phyloP scores from a whole-genome alignment of 2,888 invertebrate genomes.

The Ectemnius lituratus region DNA sequence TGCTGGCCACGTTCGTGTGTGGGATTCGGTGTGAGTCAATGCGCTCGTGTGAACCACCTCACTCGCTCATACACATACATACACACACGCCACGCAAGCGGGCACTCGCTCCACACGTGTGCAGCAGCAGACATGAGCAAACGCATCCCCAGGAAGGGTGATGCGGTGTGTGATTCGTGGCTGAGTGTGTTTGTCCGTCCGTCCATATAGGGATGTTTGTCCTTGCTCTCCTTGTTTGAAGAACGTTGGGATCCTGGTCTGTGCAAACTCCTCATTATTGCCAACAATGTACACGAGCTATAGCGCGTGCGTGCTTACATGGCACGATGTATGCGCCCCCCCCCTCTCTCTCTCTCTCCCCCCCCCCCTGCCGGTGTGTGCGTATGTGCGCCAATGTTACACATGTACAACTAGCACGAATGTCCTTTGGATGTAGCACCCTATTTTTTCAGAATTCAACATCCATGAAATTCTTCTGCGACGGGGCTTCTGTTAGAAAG shows the following conservation, averaged over 20 bases:
- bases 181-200: conserved; percentile 71
- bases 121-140: conserved; percentile 30
- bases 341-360: no score
- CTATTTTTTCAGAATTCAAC: no score
- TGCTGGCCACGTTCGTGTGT: conserved; percentile 17
- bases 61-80: neutral
- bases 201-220: conserved; percentile 73
- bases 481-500: no score
- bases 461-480: no score
- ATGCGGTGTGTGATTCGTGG: conserved; percentile 62
- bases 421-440: neutral
- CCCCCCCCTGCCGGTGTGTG: conserved; percentile 5
- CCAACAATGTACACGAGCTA: conserved; percentile 66
- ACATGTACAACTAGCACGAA: conserved; percentile 33
- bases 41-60: conserved; percentile 20
- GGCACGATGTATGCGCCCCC: neutral
- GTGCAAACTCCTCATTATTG: conserved; percentile 77
- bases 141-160: conserved; percentile 24
- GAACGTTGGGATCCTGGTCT: conserved; percentile 74
- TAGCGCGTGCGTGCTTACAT: conserved; percentile 39
- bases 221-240: conserved; percentile 75
- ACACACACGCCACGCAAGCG: neutral
- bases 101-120: conserved; percentile 20
- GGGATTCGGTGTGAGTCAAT: conserved; percentile 21
- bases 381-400: conserved; percentile 28